These are phyloP conservation scores for Phengaris arion DNA, from an alignment of 2,888 invertebrate species.

Conservation along the genomic window DNA sequence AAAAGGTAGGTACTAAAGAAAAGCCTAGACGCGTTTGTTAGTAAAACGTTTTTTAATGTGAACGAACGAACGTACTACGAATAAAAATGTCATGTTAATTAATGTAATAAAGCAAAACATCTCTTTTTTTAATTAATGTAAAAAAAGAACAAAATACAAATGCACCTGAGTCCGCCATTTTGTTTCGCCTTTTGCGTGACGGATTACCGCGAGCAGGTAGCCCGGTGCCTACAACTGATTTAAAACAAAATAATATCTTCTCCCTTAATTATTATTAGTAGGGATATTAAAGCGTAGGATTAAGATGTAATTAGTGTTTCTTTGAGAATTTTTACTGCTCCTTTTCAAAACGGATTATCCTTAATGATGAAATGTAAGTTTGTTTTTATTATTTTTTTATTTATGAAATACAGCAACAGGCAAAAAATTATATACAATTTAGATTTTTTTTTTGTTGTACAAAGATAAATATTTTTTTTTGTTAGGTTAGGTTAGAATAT, in stretches of 20 bases:
- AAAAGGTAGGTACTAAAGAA: no score
- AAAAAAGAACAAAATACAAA: constrained; percentile 40
- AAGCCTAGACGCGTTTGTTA: no score
- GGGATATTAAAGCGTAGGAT: constrained; percentile 66
- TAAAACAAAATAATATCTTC: constrained; percentile 59
- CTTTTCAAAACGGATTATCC: constrained; percentile 25
- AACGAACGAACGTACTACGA: no score
- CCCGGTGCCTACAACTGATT: constrained; percentile 42
- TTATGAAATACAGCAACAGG: no score
- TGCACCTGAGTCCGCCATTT: constrained; percentile 64
- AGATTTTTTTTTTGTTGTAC: no score
- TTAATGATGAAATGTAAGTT: constrained; percentile 18
- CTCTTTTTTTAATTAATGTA: background rate
- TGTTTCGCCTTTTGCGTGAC: constrained; percentile 54
- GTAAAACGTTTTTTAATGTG: no score
- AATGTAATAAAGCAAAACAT: no score
- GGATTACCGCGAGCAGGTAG: constrained; percentile 54
- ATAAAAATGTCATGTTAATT: no score
- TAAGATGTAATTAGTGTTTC: constrained; percentile 65
- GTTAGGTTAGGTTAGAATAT: no score
- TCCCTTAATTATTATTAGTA: constrained; percentile 59
- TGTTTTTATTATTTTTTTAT: constrained; percentile 5
- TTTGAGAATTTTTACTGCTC: constrained; percentile 45
- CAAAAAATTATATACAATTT: no score
- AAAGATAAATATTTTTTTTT: no score